phyloP scores from a whole-genome alignment of 2,113 vertebrate genomes.

The Fulica atra region DNA sequence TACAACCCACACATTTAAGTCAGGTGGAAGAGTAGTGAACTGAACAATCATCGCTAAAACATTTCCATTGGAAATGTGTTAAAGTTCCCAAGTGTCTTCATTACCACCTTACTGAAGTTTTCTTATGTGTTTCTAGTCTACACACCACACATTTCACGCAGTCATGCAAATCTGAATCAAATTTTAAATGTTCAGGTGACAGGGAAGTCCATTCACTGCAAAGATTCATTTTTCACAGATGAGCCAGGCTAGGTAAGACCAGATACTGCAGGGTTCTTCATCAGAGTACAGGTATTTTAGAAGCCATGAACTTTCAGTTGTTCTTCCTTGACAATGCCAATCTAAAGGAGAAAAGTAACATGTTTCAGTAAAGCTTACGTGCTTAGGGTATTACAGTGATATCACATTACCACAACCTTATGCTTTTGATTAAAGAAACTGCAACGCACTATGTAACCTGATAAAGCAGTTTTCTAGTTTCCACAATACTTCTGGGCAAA shows the following conservation, averaged over 20 bases:
- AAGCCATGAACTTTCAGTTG: conserved; percentile 91
- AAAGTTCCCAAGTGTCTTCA: conserved; percentile 47
- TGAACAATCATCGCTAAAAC: conserved; percentile 74
- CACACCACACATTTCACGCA: conserved; percentile 62
- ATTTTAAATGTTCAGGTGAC: conserved; percentile 59
- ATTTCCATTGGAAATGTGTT: conserved; percentile 84
- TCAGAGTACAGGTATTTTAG: conserved; percentile 63
- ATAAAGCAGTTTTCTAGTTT: background rate
- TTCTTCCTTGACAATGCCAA: conserved; percentile 89
- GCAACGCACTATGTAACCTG: background rate
- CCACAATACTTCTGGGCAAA: background rate
- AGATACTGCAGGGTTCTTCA: conserved; percentile 66
- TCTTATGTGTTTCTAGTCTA: conserved; percentile 78
- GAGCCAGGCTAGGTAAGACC: conserved; percentile 50
- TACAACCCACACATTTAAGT: conserved; percentile 76
- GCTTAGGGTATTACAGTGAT: background rate
- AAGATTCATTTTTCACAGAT: conserved; percentile 75
- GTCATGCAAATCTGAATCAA: conserved; percentile 72
- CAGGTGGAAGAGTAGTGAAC: conserved; percentile 72
- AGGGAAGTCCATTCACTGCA: conserved; percentile 77
- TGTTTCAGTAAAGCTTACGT: background rate
- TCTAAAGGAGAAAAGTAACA: conserved; percentile 65
- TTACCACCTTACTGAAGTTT: conserved; percentile 80
- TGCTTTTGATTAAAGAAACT: background rate
- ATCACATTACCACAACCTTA: background rate